Evolutionary conservation across 2,888 invertebrate species (phyloP).

Genomic region (Pyrocoelia pectoralis): DNA sequence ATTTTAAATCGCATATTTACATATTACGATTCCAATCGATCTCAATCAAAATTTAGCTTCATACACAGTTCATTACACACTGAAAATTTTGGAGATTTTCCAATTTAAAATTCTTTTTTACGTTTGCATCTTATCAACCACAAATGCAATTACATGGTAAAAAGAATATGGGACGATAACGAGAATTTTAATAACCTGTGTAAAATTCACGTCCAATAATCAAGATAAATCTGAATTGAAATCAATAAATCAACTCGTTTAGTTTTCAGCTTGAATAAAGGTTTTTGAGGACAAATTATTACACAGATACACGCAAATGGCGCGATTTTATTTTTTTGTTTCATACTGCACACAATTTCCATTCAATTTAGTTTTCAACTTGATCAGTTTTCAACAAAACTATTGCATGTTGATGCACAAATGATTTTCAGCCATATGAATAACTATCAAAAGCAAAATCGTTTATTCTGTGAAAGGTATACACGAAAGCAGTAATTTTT

Average conservation of each 20-base stretch:
- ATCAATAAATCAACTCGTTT: constrained; percentile 23
- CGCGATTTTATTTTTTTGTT: neutral
- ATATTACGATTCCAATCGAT: neutral
- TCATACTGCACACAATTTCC: neutral
- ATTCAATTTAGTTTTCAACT: neutral
- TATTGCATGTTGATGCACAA: too few species aligned
- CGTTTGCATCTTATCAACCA: neutral
- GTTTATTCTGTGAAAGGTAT: constrained; percentile 24
- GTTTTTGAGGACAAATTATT: neutral
- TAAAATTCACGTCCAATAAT: constrained; percentile 9
- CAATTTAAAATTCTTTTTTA: neutral
- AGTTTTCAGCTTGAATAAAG: neutral
- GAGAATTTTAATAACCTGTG: constrained; percentile 13
- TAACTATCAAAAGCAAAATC: constrained; percentile 27
- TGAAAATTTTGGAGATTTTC: neutral
- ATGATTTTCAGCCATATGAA: constrained; percentile 23
- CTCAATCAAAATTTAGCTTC: neutral
- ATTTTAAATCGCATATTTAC: neutral
- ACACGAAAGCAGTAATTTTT: constrained; percentile 33
- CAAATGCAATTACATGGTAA: neutral
- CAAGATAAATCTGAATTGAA: constrained; percentile 25
- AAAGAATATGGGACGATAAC: constrained; percentile 10
- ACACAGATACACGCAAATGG: neutral
- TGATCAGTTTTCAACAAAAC: neutral
- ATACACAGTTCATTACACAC: neutral